Evolutionary conservation across 2,888 invertebrate genomes (phyloP).

Genomic region (Caenorhabditis macrosperma): DNA sequence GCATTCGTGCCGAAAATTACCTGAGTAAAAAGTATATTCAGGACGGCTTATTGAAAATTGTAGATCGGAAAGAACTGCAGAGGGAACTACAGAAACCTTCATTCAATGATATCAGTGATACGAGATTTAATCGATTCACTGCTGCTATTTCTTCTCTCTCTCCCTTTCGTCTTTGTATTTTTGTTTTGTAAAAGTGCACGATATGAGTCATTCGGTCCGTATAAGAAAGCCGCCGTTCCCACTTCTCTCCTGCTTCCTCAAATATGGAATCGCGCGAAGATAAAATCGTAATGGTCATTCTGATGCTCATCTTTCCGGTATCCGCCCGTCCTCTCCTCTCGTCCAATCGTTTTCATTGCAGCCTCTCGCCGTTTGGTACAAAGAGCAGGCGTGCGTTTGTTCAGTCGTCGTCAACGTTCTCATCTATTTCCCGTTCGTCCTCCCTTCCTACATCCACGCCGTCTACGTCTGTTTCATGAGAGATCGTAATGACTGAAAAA

Average conservation of each 20-base stretch:
- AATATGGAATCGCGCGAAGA: conserved; percentile 42
- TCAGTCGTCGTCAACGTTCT: conserved; percentile 62
- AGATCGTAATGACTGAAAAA: conserved; percentile 13
- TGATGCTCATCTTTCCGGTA: conserved; percentile 62
- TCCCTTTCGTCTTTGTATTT: not conserved
- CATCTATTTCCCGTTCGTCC: conserved; percentile 47
- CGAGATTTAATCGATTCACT: not conserved
- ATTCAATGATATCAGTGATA: no score
- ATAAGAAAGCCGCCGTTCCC: not conserved
- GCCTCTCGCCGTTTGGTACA: conserved; percentile 64
- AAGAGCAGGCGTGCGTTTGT: conserved; percentile 39
- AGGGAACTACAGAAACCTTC: not conserved
- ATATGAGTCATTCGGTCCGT: not conserved
- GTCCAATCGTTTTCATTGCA: conserved; percentile 15
- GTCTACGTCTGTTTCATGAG: conserved; percentile 63
- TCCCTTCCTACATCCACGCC: conserved; percentile 63
- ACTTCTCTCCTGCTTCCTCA: not conserved
- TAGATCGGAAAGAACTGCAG: no score
- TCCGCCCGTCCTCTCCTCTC: not conserved
- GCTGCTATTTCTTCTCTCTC: not conserved
- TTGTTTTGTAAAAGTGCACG: not conserved
- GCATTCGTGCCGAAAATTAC: no score
- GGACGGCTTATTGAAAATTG: no score
- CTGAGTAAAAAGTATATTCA: no score
- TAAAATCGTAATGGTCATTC: conserved; percentile 58